Evolutionary conservation across 2,113 vertebrate species (phyloP).

Genomic region (Burhinus oedicnemus): DNA sequence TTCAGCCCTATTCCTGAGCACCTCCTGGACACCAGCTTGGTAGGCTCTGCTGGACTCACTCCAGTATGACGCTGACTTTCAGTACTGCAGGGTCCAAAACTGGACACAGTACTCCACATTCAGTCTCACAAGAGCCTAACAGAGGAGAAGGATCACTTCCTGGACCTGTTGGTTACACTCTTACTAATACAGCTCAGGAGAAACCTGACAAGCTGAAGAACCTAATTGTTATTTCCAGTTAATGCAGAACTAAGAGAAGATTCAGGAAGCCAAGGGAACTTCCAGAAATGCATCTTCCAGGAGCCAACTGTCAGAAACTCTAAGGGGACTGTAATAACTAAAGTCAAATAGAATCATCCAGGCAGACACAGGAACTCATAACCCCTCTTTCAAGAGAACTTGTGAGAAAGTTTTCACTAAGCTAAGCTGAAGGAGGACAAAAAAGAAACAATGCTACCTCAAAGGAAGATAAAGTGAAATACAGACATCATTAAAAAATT

Average conservation of each 20-base stretch:
- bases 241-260: neutral
- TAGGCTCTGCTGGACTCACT: neutral
- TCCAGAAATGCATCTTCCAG: neutral
- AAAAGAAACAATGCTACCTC: neutral
- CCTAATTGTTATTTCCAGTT: neutral
- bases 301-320: neutral
- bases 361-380: neutral
- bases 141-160: neutral
- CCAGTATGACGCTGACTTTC: neutral
- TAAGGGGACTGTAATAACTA: neutral
- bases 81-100: neutral
- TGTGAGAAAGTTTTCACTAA: neutral
- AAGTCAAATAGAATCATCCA: neutral
- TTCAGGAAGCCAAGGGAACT: neutral
- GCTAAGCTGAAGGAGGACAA: neutral
- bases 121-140: neutral
- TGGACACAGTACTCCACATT: neutral
- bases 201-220: neutral
- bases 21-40: neutral
- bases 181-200: neutral
- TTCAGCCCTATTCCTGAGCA: neutral
- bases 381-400: neutral
- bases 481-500: neutral
- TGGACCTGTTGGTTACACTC: neutral
- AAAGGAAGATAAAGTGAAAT: neutral